Evolutionary conservation across 2,888 invertebrate genomes (phyloP).

Genomic region (Cyclophora albipunctata): DNA sequence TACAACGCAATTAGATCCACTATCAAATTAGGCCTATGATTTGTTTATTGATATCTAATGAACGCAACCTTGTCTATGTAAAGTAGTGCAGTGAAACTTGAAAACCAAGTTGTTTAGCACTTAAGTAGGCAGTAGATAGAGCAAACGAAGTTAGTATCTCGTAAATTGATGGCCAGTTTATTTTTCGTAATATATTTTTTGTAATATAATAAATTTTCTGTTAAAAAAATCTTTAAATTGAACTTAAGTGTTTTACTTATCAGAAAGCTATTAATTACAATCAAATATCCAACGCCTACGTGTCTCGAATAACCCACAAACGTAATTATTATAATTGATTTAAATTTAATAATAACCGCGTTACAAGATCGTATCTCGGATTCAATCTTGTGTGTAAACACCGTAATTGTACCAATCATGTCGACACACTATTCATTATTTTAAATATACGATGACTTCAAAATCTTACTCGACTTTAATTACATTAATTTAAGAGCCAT

Average conservation of each 20-base stretch:
- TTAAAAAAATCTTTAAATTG: constrained; percentile 48
- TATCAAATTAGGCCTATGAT: too few relatives aligned
- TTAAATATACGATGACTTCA: not conserved
- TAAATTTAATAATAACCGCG: constrained; percentile 64
- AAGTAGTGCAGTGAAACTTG: too few relatives aligned
- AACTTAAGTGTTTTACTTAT: constrained; percentile 45
- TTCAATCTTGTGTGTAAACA: constrained; percentile 53
- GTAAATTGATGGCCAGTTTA: too few relatives aligned
- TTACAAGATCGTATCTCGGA: constrained; percentile 43
- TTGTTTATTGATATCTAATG: too few relatives aligned
- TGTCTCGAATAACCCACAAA: constrained; percentile 38
- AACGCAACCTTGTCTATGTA: too few relatives aligned
- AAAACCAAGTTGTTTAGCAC: too few relatives aligned
- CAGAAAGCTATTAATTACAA: constrained; percentile 60
- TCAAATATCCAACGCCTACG: constrained; percentile 54
- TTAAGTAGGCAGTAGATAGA: too few relatives aligned
- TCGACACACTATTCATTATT: constrained; percentile 15
- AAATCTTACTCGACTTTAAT: constrained; percentile 2
- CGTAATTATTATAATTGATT: constrained; percentile 71
- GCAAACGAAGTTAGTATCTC: too few relatives aligned
- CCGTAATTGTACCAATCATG: constrained; percentile 34
- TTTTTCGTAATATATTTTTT: too few relatives aligned
- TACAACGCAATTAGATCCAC: too few relatives aligned
- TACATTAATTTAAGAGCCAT: not conserved
- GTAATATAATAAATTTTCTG: too few relatives aligned